Evolutionary conservation across 2,113 vertebrate genomes (phyloP).

Genomic region (Chaenogobius annularis): DNA sequence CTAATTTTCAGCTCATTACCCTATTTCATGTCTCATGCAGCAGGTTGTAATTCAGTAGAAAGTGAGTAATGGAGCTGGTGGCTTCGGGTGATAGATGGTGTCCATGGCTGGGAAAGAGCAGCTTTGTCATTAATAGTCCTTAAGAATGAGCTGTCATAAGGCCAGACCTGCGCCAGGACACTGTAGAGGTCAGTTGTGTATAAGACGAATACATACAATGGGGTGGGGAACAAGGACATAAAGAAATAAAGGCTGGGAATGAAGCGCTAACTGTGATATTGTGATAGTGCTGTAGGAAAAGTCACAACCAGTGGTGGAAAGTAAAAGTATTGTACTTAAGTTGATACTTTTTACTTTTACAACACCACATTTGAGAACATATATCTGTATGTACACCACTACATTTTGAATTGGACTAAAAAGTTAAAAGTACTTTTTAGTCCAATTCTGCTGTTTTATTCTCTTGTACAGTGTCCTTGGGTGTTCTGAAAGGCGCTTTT

Average conservation of each 20-base stretch:
- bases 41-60: conserved; percentile 64
- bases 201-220: background rate
- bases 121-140: conserved; percentile 59
- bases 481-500: too few relatives aligned
- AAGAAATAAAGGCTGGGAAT: background rate
- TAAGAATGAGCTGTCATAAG: conserved; percentile 60
- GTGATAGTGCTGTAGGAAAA: too few relatives aligned
- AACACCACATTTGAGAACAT: too few relatives aligned
- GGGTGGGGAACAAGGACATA: background rate
- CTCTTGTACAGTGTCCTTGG: too few relatives aligned
- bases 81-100: conserved; percentile 59
- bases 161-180: conserved; percentile 23
- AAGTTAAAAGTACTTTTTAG: too few relatives aligned
- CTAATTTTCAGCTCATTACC: conserved; percentile 72
- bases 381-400: too few relatives aligned
- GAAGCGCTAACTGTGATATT: background rate
- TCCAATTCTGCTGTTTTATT: too few relatives aligned
- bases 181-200: conserved; percentile 7
- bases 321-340: too few relatives aligned
- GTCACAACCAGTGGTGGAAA: too few relatives aligned
- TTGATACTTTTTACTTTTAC: too few relatives aligned
- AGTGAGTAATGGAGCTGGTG: conserved; percentile 49
- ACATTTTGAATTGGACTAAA: too few relatives aligned
- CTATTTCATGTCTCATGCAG: conserved; percentile 69
- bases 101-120: conserved; percentile 29